These are phyloP conservation scores for Laticauda colubrina DNA, from an alignment of 2,113 vertebrate genomes.

Conservation along the genomic window DNA sequence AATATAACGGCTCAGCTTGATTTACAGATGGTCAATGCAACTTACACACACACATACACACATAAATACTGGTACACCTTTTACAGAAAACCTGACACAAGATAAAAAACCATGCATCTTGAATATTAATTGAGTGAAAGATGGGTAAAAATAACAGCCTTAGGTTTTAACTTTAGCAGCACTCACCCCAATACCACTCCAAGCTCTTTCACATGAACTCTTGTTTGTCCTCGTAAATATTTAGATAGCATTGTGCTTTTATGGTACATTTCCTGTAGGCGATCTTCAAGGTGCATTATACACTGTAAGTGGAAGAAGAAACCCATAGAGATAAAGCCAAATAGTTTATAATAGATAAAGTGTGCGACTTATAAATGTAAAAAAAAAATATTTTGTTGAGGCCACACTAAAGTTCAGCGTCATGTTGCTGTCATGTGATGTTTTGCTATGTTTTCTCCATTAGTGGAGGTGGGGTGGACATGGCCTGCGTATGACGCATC, in stretches of 20 bases:
- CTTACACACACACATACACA: background rate
- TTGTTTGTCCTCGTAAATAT: conserved; percentile 82
- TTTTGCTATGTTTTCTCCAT: too few species aligned
- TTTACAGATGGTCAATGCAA: conserved; percentile 15
- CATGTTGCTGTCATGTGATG: too few species aligned
- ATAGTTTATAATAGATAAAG: background rate
- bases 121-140: background rate
- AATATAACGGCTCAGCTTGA: background rate
- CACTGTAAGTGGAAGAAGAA: conserved; percentile 68
- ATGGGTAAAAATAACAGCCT: background rate
- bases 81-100: background rate
- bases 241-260: conserved; percentile 90
- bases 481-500: too few species aligned
- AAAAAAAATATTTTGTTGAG: background rate
- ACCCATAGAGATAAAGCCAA: background rate
- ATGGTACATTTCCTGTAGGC: conserved; percentile 85
- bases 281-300: conserved; percentile 86
- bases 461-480: too few species aligned
- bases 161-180: background rate
- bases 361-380: background rate
- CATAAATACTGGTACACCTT: background rate
- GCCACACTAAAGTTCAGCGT: background rate
- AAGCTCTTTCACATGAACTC: conserved; percentile 84
- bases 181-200: conserved; percentile 82
- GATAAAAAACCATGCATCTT: accelerated